Conservation (phyloP, 2,888 invertebrate genomes). For the Mythimna loreyi region DNA sequence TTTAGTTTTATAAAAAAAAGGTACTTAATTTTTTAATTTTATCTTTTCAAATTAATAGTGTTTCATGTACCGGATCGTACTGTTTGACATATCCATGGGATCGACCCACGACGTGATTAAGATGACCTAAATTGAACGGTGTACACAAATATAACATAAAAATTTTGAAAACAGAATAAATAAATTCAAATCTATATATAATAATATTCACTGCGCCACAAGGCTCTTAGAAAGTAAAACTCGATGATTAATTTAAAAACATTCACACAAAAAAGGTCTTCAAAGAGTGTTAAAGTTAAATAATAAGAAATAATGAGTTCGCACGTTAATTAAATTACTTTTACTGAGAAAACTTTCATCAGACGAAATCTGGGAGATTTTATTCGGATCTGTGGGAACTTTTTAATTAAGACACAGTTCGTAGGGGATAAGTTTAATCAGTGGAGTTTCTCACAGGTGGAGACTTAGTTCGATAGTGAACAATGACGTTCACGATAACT, state of each 20-base stretch:
- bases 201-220: too few relatives aligned
- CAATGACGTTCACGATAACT: neutral
- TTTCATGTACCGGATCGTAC: too few relatives aligned
- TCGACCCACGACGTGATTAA: too few relatives aligned
- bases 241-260: neutral
- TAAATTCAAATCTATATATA: too few relatives aligned
- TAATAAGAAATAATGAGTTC: slow-evolving; percentile 72
- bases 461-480: slow-evolving; percentile 16
- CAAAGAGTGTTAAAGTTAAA: slow-evolving; percentile 57
- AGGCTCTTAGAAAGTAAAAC: neutral
- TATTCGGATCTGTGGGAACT: slow-evolving; percentile 67
- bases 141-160: neutral
- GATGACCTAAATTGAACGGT: too few relatives aligned
- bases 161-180: too few relatives aligned
- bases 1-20: too few relatives aligned
- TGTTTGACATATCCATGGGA: too few relatives aligned
- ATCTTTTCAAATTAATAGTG: too few relatives aligned
- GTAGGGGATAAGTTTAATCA: slow-evolving; percentile 52
- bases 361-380: slow-evolving; percentile 65
- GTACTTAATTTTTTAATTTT: too few relatives aligned
- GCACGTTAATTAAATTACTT: slow-evolving; percentile 71
- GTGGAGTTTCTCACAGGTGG: slow-evolving; percentile 44
- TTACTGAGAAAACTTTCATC: slow-evolving; percentile 63
- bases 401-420: slow-evolving; percentile 69
- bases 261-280: slow-evolving; percentile 33